phyloP scores from a whole-genome alignment of 2,113 vertebrate genomes.

The Condylura cristata region DNA sequence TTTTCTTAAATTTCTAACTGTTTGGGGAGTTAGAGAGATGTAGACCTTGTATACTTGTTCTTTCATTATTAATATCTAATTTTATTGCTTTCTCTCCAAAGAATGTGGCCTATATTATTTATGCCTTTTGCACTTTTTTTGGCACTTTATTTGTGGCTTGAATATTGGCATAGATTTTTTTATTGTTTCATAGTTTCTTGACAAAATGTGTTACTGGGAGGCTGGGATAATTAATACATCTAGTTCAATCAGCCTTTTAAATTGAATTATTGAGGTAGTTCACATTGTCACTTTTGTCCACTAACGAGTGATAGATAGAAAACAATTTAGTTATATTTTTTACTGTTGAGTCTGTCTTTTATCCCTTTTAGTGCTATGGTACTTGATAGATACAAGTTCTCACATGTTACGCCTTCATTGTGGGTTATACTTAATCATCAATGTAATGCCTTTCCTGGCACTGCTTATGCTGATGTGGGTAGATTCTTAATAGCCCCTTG shows the following conservation, averaged over 20 bases:
- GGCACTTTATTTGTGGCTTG: constrained; percentile 17
- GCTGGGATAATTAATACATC: background rate
- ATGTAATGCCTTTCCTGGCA: background rate
- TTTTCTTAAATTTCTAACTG: constrained; percentile 35
- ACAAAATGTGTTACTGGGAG: background rate
- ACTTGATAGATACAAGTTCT: background rate
- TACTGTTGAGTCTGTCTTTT: background rate
- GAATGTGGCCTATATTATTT: background rate
- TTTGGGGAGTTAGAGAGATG: background rate
- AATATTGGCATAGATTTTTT: background rate
- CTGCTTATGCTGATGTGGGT: fast-evolving
- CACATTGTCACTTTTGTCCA: background rate
- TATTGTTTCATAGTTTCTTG: background rate
- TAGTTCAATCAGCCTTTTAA: background rate
- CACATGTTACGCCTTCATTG: fast-evolving
- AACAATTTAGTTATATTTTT: background rate
- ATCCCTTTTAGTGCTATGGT: background rate
- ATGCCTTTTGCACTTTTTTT: background rate
- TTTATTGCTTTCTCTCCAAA: constrained; percentile 41
- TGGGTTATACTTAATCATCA: too few relatives aligned
- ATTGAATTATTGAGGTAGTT: background rate
- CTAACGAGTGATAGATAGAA: background rate
- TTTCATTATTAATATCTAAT: constrained; percentile 10
- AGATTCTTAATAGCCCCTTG: background rate
- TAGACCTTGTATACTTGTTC: background rate